Evolutionary conservation across 2,797 vertebrate genomes (phyloP).

Genomic region (Erethizon dorsatum): DNA sequence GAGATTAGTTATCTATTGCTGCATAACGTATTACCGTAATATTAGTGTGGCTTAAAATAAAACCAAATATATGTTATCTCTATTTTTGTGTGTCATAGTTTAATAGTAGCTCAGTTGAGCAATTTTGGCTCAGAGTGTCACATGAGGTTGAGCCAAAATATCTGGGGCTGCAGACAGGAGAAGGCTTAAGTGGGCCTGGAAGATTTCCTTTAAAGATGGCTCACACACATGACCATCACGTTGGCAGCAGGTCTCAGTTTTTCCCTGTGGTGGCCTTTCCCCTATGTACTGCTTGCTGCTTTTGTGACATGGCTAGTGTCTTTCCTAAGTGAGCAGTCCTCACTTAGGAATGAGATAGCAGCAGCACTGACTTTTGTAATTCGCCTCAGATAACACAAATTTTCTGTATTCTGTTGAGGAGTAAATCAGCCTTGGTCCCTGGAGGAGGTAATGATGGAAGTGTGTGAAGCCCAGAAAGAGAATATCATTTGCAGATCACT

Average conservation of each 20-base stretch:
- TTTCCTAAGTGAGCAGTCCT: background rate
- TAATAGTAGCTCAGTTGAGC: background rate
- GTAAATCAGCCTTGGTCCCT: background rate
- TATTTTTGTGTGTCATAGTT: constrained; percentile 47
- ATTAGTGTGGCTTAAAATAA: background rate
- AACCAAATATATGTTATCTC: constrained; percentile 36
- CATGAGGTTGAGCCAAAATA: background rate
- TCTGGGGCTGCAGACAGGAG: background rate
- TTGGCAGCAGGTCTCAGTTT: background rate
- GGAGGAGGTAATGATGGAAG: background rate
- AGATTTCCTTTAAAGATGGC: background rate
- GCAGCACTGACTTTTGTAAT: background rate
- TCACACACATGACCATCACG: background rate
- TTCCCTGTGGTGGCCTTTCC: background rate
- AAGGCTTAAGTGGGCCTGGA: background rate
- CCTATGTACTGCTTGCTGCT: background rate
- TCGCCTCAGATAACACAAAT: background rate
- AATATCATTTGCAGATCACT: background rate
- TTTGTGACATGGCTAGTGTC: background rate
- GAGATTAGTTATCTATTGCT: background rate
- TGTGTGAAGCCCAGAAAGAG: background rate
- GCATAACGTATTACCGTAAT: background rate
- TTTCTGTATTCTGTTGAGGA: background rate
- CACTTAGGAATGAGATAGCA: background rate
- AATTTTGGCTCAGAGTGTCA: background rate